Evolutionary conservation across 2,113 vertebrate genomes (phyloP), one percentile per base, ranked within the genome.

Genomic region (Xiphophorus hellerii): DNA sequence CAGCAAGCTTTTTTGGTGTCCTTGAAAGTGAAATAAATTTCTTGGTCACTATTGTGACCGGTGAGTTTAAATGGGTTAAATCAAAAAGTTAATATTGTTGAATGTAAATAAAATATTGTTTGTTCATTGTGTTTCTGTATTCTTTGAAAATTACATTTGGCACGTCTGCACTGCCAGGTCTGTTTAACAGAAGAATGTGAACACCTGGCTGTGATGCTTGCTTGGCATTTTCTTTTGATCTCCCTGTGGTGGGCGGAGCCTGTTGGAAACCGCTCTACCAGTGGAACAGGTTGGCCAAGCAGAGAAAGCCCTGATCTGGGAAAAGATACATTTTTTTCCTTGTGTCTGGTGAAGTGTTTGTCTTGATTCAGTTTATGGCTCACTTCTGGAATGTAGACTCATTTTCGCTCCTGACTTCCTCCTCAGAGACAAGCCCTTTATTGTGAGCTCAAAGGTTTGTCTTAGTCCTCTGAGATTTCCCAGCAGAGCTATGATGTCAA

Each of bases 271-370:
- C 62, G n/a, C n/a, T 9, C 30, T 78, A 33, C 73, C 61, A 68
- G 83, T 76, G 13, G 8, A 84, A 69, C 89, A 29, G 63, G 89
- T 87, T 77, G 12, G 76, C 13, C 79, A 66, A 74, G 69, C 29
- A 2, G 11, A 17, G 12, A 22, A 14, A 35, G n/a, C 2, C 30
- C 7, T 15, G 28, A 30, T 42, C 39, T 15, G 12, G 39, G 39
- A 81, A 31, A 35, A 7, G 20, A 1, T 0, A 11, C 10, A n/a
- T 30, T 3, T 35, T n/a, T 31, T 31, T 17, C 28, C 9, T 48
- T 61, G n/a, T 20, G 9, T 25, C 51, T 58, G 51, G 9, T 58
- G 22, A 25, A n/a, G 22, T n/a, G 25, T 58, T 58, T 58, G 51
- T 17, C 25, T 17, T 20, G 51, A 25, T n/a, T 27, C 1, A 27